These are phyloP conservation scores for Peromyscus polionotus DNA, from an alignment of 2,113 vertebrate species.

Conservation along the genomic window DNA sequence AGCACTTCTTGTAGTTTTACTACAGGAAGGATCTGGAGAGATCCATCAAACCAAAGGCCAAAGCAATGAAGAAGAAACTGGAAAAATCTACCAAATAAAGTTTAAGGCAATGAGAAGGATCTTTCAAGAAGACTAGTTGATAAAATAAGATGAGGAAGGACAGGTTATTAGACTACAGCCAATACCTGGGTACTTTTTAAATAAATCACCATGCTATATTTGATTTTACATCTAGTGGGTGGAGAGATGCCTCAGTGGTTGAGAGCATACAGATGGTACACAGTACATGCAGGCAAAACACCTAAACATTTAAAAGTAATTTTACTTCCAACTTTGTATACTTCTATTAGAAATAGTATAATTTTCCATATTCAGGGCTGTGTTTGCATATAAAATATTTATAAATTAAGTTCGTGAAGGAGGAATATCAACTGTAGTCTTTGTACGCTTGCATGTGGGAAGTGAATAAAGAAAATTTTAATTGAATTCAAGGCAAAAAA, in stretches of 20 bases:
- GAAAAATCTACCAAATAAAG: slow-evolving; percentile 51
- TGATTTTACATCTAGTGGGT: neutral
- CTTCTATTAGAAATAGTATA: slow-evolving; percentile 8
- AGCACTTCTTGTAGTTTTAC: slow-evolving; percentile 14
- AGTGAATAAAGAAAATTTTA: neutral
- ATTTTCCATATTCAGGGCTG: neutral
- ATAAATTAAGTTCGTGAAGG: slow-evolving; percentile 22
- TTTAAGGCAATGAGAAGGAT: neutral
- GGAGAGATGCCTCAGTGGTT: neutral
- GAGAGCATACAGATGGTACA: neutral
- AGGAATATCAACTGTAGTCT: neutral
- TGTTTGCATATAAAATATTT: neutral
- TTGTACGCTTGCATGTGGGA: slow-evolving; percentile 7
- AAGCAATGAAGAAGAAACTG: neutral
- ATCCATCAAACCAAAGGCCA: slow-evolving; percentile 46
- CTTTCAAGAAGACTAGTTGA: slow-evolving; percentile 23
- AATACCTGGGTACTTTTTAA: neutral
- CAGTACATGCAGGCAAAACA: neutral
- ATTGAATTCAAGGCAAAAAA: neutral
- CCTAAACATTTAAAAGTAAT: neutral
- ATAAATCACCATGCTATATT: neutral
- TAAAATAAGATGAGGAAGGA: neutral
- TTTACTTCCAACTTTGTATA: neutral
- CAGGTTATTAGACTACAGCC: neutral
- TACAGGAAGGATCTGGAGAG: slow-evolving; percentile 17